Evolutionary conservation across 2,113 vertebrate species (phyloP).

Genomic region (Protobothrops mucrosquamatus): DNA sequence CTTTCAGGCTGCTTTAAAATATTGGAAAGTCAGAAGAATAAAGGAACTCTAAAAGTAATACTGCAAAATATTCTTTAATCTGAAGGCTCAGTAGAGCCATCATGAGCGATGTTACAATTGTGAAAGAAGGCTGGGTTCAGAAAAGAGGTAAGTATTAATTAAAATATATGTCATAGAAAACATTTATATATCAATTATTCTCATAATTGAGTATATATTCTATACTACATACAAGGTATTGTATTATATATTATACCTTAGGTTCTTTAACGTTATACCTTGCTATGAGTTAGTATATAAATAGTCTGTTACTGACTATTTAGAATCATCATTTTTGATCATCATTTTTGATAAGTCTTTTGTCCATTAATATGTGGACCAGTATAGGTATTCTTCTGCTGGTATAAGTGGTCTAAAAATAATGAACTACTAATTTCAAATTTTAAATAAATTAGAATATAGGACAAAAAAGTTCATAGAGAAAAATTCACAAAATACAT

Average conservation of each 20-base stretch:
- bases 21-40: slow-evolving; percentile 82
- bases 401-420: neutral
- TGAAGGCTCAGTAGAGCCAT: slow-evolving; percentile 87
- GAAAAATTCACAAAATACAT: neutral
- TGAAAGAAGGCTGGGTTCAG: slow-evolving; percentile 99
- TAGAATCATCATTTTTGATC: slow-evolving; percentile 5
- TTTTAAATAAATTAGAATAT: neutral
- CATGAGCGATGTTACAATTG: slow-evolving; percentile 99
- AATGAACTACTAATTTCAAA: neutral
- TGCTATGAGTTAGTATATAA: neutral
- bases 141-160: slow-evolving; percentile 90
- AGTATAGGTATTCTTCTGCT: neutral
- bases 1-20: slow-evolving; percentile 94
- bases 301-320: neutral
- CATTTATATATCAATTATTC: slow-evolving; percentile 25
- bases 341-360: slow-evolving; percentile 21
- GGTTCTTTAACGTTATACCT: slow-evolving; percentile 1
- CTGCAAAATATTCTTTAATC: slow-evolving; percentile 80
- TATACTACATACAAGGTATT: neutral
- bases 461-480: neutral
- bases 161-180: neutral
- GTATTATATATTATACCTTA: neutral
- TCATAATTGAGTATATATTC: neutral
- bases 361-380: slow-evolving; percentile 16
- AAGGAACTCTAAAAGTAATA: slow-evolving; percentile 72